phyloP scores from a whole-genome alignment of 2,888 invertebrate species.

The Horisme vitalbata region DNA sequence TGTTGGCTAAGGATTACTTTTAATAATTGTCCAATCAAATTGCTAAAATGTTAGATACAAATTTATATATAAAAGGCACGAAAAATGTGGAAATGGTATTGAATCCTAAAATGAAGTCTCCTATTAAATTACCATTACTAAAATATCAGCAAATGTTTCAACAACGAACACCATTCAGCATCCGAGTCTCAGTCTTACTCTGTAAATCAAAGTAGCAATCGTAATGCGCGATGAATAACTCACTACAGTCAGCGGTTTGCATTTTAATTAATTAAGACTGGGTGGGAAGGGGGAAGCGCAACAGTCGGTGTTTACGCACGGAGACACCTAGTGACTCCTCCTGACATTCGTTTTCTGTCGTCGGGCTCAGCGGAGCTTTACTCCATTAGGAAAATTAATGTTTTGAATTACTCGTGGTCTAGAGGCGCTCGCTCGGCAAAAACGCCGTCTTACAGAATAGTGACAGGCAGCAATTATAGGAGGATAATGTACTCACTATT shows the following conservation, averaged over 20 bases:
- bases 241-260: conserved; percentile 68
- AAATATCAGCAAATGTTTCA: conserved; percentile 1
- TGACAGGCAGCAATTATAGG: conserved; percentile 29
- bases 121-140: no score
- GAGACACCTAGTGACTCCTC: conserved; percentile 62
- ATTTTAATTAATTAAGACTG: conserved; percentile 78
- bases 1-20: no score
- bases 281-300: conserved; percentile 46
- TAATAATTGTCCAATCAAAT: no score
- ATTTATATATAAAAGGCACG: no score
- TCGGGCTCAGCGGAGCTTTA: conserved; percentile 69
- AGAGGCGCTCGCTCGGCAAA: conserved; percentile 32
- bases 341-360: conserved; percentile 60
- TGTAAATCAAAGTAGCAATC: conserved; percentile 56
- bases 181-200: conserved; percentile 12
- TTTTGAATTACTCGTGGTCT: conserved; percentile 71
- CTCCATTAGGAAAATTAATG: conserved; percentile 83
- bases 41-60: no score
- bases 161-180: neutral
- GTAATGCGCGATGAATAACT: conserved; percentile 53
- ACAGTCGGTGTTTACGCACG: conserved; percentile 71
- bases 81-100: no score
- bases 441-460: conserved; percentile 32
- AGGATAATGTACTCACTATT: conserved; percentile 19
- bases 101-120: no score